These are phyloP conservation scores for Eurypyga helias DNA, from an alignment of 2,113 vertebrate genomes.

Conservation along the genomic window DNA sequence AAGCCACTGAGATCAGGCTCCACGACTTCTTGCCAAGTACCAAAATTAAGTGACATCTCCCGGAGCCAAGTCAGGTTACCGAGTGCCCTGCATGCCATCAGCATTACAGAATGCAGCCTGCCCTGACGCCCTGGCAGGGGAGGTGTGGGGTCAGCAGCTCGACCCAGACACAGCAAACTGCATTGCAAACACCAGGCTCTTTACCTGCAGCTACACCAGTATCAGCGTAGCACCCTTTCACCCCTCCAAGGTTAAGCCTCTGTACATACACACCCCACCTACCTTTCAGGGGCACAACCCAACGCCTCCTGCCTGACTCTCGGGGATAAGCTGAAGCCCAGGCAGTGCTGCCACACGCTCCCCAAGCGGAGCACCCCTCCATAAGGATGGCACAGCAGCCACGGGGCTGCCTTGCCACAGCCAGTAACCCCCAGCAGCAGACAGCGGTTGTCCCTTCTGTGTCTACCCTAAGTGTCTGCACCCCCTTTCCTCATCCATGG, in stretches of 20 bases:
- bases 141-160: background rate
- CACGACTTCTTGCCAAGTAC: background rate
- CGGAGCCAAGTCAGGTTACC: too few species aligned
- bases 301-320: fast-evolving
- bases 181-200: too few species aligned
- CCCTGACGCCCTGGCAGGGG: too few species aligned
- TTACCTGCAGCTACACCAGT: background rate
- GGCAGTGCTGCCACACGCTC: background rate
- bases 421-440: background rate
- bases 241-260: background rate
- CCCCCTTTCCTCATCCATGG: background rate
- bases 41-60: background rate
- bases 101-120: too few species aligned
- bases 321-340: background rate
- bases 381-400: fast-evolving
- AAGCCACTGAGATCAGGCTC: background rate
- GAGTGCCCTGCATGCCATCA: background rate
- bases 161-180: background rate
- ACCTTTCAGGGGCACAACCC: fast-evolving
- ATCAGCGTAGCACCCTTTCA: background rate
- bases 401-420: fast-evolving
- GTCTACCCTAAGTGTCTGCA: constrained; percentile 4
- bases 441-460: background rate
- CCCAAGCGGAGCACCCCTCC: background rate
- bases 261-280: fast-evolving